Conservation (phyloP, 2,888 invertebrate species). For the Macropis europaea region DNA sequence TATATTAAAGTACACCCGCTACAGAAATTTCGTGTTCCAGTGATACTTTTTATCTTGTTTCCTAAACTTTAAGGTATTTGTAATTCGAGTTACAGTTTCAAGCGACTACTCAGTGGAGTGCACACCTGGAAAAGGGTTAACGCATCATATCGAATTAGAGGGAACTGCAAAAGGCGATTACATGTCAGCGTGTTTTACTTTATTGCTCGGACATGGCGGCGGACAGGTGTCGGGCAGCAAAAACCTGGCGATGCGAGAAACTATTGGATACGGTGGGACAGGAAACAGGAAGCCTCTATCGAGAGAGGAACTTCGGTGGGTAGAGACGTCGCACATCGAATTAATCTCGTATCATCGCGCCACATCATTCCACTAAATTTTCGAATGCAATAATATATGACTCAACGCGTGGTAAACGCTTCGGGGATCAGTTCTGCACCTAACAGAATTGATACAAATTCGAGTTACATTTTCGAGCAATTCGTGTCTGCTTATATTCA, state of each 20-base stretch:
- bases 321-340: neutral
- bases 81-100: too few relatives aligned
- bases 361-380: neutral
- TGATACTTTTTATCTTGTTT: too few relatives aligned
- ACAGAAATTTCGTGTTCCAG: too few relatives aligned
- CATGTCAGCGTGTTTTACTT: conserved; percentile 15
- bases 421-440: too few relatives aligned
- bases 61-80: too few relatives aligned
- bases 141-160: conserved; percentile 23
- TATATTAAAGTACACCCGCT: too few relatives aligned
- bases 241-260: conserved; percentile 1
- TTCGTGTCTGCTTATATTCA: too few relatives aligned
- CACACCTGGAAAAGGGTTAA: conserved; percentile 15
- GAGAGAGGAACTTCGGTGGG: neutral
- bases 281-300: conserved; percentile 2
- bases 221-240: conserved; percentile 24
- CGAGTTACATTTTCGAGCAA: too few relatives aligned
- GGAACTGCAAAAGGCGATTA: conserved; percentile 19
- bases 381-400: too few relatives aligned
- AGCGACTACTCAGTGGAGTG: too few relatives aligned
- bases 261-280: conserved; percentile 10
- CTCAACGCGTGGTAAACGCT: too few relatives aligned
- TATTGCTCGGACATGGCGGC: neutral
- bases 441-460: too few relatives aligned
- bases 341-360: neutral